These are phyloP conservation scores for Trichomalopsis sarcophagae DNA, from an alignment of 1,140 invertebrate species.

Conservation along the genomic window DNA sequence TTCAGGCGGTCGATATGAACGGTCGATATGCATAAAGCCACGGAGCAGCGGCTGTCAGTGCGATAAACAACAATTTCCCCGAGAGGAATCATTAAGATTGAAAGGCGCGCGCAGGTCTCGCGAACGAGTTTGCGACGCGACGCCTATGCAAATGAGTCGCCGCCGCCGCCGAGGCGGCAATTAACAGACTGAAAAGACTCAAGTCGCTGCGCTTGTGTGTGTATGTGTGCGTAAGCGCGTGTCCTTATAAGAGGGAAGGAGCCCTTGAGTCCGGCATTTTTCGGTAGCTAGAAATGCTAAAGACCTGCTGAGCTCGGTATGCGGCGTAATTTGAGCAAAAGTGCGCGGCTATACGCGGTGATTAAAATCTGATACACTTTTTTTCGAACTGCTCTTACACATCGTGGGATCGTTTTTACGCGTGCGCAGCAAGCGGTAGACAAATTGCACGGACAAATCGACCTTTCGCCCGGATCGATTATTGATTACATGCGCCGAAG, in stretches of 20 bases:
- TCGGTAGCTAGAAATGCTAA: background rate
- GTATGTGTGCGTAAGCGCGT: background rate
- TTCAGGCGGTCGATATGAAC: constrained; percentile 8
- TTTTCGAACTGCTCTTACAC: background rate
- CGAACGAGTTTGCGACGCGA: constrained; percentile 43
- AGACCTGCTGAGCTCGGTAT: background rate
- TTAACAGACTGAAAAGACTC: constrained; percentile 30
- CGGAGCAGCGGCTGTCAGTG: background rate
- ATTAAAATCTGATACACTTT: background rate
- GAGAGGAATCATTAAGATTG: constrained; percentile 48
- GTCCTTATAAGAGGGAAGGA: background rate
- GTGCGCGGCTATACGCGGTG: too few species aligned
- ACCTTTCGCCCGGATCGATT: background rate
- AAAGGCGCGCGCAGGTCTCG: constrained; percentile 16
- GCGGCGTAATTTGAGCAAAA: too few species aligned
- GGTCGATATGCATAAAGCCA: background rate
- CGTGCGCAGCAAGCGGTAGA: background rate
- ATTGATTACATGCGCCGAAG: constrained; percentile 20
- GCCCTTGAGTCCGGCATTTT: constrained; percentile 22
- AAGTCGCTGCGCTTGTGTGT: background rate
- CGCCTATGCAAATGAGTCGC: constrained; percentile 42
- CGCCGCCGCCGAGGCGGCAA: constrained; percentile 11
- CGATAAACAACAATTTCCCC: constrained; percentile 47
- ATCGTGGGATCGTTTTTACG: background rate
- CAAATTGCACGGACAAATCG: constrained; percentile 17